phyloP scores from a whole-genome alignment of 2,797 vertebrate species.

The Anguilla megastoma region DNA sequence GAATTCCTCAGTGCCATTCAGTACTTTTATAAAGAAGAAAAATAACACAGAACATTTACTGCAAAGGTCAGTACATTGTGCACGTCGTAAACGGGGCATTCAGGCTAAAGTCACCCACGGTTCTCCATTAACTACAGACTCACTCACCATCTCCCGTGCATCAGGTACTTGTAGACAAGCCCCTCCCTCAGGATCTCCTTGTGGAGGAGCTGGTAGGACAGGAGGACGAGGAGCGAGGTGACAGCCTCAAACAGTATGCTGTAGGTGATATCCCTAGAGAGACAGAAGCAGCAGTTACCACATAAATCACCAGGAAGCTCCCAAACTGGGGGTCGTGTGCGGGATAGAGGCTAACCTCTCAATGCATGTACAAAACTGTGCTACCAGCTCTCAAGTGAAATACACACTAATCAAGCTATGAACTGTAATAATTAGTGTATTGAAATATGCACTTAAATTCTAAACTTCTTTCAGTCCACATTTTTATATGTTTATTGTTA shows the following conservation, averaged over 20 bases:
- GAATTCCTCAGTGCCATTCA: background rate
- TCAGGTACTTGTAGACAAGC: conserved; percentile 85
- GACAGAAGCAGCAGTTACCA: background rate
- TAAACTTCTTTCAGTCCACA: background rate
- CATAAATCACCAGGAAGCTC: background rate
- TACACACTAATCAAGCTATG: background rate
- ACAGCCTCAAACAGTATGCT: conserved; percentile 93
- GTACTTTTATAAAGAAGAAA: background rate
- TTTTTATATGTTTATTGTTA: background rate
- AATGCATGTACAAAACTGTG: background rate
- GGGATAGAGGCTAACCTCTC: background rate
- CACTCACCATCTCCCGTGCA: conserved; percentile 89
- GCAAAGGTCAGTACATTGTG: background rate
- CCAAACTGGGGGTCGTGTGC: background rate
- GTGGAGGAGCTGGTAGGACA: conserved; percentile 95
- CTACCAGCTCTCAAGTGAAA: background rate
- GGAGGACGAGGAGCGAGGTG: conserved; percentile 87
- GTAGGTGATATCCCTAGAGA: conserved; percentile 90
- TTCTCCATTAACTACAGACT: background rate
- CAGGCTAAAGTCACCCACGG: background rate
- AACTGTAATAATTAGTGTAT: background rate
- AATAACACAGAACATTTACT: background rate
- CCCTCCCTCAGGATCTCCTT: conserved; percentile 91
- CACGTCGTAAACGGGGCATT: background rate
- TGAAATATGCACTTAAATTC: background rate